Conservation (phyloP, 2,888 invertebrate species). For the Cephus runcator region DNA sequence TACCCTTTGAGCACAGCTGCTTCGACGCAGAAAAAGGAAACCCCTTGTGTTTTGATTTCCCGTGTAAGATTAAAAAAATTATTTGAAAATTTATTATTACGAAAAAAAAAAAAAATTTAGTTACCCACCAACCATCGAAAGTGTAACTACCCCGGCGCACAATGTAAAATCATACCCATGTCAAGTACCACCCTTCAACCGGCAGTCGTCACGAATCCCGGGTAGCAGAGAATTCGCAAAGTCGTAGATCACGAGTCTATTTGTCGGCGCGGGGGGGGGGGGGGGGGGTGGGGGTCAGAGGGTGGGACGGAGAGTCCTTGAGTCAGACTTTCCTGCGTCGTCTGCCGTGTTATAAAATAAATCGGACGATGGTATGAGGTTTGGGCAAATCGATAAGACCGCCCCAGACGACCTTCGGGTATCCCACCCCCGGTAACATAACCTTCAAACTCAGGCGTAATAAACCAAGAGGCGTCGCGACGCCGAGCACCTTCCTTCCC, state of each 20-base stretch:
- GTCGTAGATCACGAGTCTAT: background rate
- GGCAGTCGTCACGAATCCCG: background rate
- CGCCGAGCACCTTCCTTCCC: constrained; percentile 25
- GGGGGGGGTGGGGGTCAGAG: too few relatives aligned
- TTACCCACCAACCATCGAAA: background rate
- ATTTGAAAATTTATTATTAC: too few relatives aligned
- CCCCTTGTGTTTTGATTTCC: too few relatives aligned
- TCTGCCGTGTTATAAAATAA: constrained; percentile 2
- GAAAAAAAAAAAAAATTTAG: too few relatives aligned
- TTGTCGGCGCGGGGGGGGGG: background rate
- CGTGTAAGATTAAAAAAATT: too few relatives aligned
- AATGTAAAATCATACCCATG: background rate
- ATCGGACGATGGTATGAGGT: constrained; percentile 2
- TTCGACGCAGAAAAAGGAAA: too few relatives aligned
- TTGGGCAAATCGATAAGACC: constrained; percentile 55
- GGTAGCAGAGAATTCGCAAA: background rate
- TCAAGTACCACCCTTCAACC: background rate
- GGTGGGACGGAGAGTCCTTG: background rate
- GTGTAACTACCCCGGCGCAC: background rate
- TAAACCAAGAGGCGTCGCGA: constrained; percentile 28
- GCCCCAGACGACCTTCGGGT: constrained; percentile 62
- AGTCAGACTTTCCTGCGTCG: background rate
- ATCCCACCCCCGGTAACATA: constrained; percentile 28
- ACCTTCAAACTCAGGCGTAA: constrained; percentile 35
- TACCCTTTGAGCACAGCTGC: background rate